phyloP scores from a whole-genome alignment of 30 jellyfish, hydroid and myxozoan genomes.

The Mastigias papua region DNA sequence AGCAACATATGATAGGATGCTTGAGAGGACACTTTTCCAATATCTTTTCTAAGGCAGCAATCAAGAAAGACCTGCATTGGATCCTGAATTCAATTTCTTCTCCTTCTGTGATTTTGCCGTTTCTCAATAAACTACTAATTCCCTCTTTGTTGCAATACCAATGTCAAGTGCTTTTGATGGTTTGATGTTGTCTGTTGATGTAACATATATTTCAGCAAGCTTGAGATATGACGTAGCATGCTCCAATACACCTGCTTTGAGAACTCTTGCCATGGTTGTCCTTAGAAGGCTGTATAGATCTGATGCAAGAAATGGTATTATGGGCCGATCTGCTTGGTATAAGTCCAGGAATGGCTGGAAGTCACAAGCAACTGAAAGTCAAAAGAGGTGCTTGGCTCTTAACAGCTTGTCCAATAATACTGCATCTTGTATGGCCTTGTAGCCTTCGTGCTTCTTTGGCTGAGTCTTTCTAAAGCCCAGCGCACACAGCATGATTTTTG shows the following conservation, averaged over 20 bases:
- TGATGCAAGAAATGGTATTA: no score
- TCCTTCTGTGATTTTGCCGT: background rate
- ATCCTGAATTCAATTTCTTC: background rate
- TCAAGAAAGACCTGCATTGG: background rate
- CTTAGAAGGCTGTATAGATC: no score
- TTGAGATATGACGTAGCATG: background rate
- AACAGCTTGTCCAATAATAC: no score
- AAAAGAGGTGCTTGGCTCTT: no score
- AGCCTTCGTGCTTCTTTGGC: no score
- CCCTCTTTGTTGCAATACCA: background rate
- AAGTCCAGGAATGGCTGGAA: no score
- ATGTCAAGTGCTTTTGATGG: background rate
- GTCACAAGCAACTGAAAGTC: no score
- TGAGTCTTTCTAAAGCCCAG: background rate
- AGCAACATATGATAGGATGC: background rate
- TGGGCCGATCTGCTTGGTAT: no score
- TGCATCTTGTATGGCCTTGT: no score
- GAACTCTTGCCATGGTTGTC: no score
- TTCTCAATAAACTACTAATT: no score
- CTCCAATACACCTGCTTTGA: no score
- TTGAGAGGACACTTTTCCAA: background rate
- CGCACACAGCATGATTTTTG: background rate
- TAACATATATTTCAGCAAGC: background rate
- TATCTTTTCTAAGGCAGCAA: background rate
- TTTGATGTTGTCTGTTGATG: background rate